Evolutionary conservation across 2,888 invertebrate species (phyloP), one percentile per base, ranked within the genome.

Genomic region (Chrysodeixis includens): DNA sequence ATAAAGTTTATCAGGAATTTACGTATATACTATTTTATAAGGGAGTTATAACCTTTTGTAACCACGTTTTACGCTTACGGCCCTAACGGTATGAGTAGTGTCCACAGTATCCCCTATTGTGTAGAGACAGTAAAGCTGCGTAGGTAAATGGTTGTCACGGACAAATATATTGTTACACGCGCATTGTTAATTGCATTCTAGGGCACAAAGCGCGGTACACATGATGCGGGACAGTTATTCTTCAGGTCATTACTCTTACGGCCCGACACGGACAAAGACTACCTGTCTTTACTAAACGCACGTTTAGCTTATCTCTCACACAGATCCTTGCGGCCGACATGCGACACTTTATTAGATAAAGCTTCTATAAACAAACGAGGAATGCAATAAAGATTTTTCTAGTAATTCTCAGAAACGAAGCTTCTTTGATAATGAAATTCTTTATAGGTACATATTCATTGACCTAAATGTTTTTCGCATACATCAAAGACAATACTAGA

Each of bases 121-220:
- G 67, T 75, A 69, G 68, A 76, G 52, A 51, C 74, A 78, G 71
- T 80, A 76, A 75, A 69, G 62, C 71, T 61, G 78, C 77, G 73
- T 75, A 71, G 69, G 71, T 74, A 79, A 82, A 84, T 78, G 62
- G 66, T 76, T 84, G 82, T 81, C 83, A 81, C 72, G 65, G 76
- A 65, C 78, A 80, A 77, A 85, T 81, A 81, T 84, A 83, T 86
- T 81, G 80, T 82, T 80, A 78, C 78, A 78, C 74, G 79, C 71
- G 80, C 78, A 74, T 80, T 83, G 81, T 81, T 88, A 86, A 86
- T 87, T 85, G 81, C 85, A 86, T 84, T 74, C 75, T 74, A 76
- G 74, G 59, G 55, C 68, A 69, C 67, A 61, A 56, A 59, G 57
- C 57, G 53, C 62, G 65, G 20, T 49, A 49, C 62, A 66, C 57